A percentile compares a stretch with the other conserved stretches of the same genome.
These are phyloP conservation scores for Trogon melanurus DNA, from an alignment of 2,113 vertebrate genomes.

Conservation along the genomic window DNA sequence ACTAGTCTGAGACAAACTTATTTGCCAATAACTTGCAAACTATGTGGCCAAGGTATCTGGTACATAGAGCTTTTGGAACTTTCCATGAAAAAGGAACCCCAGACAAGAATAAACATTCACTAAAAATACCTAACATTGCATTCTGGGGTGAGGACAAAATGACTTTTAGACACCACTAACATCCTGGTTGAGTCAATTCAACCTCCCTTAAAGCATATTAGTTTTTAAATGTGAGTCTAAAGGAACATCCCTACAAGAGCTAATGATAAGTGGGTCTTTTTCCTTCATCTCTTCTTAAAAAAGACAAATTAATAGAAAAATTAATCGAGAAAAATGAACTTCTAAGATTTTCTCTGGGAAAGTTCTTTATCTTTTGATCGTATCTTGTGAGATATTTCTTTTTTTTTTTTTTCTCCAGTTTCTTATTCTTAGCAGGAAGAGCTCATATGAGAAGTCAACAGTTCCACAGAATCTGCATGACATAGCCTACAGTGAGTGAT, in stretches of 20 bases:
- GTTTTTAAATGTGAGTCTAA: neutral
- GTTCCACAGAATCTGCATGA: neutral
- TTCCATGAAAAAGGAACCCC: slow-evolving; percentile 10
- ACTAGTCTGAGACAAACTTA: neutral
- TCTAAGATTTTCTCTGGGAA: neutral
- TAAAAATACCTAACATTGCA: neutral
- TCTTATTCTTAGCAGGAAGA: neutral
- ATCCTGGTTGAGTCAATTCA: slow-evolving; percentile 31
- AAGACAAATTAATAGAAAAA: neutral
- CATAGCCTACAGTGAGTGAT: neutral
- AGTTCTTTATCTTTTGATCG: neutral
- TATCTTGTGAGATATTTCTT: neutral
- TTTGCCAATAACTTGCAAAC: neutral
- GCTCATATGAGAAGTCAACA: neutral
- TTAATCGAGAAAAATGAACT: neutral
- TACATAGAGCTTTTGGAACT: neutral
- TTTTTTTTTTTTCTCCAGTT: neutral
- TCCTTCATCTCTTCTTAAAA: neutral
- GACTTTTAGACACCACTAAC: neutral
- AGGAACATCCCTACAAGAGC: neutral
- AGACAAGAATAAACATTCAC: slow-evolving; percentile 20
- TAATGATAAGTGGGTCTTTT: neutral
- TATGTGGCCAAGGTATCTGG: neutral
- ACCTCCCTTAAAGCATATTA: neutral
- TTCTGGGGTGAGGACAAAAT: neutral